Evolutionary conservation across 2,113 vertebrate species (phyloP).

Genomic region (Cynocephalus volans): DNA sequence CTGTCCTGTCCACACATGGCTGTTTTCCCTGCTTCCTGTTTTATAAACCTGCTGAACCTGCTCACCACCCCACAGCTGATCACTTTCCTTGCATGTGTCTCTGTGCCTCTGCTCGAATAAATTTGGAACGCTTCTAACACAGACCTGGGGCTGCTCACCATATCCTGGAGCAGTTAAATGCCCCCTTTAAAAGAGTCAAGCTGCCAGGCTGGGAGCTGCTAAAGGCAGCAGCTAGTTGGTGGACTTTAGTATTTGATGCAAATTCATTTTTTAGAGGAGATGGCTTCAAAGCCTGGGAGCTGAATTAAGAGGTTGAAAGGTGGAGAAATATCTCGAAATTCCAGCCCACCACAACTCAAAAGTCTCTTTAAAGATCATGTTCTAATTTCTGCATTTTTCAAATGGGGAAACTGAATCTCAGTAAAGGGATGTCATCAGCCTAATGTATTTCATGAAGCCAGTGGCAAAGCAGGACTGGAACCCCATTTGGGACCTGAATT

Average conservation of each 20-base stretch:
- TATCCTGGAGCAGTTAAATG: background rate
- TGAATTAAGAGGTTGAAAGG: background rate
- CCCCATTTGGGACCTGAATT: background rate
- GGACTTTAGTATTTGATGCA: background rate
- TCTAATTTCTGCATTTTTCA: background rate
- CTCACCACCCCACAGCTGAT: rapidly evolving
- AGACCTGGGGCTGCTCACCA: background rate
- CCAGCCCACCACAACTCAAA: background rate
- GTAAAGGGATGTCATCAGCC: background rate
- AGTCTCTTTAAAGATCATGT: background rate
- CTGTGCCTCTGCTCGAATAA: background rate
- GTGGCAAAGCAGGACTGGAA: background rate
- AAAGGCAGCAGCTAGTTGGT: background rate
- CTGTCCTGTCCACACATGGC: background rate
- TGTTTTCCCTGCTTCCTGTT: background rate
- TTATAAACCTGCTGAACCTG: background rate
- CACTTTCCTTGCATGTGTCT: background rate
- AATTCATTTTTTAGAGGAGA: background rate
- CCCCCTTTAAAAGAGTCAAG: background rate
- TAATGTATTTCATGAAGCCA: background rate
- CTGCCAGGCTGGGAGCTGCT: background rate
- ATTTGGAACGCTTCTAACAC: background rate
- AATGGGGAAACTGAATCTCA: background rate
- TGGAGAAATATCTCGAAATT: background rate
- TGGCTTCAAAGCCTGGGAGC: background rate